Evolutionary conservation across 2,113 vertebrate species (phyloP), one percentile per base, ranked within the genome.

Genomic region (Turnix velox): DNA sequence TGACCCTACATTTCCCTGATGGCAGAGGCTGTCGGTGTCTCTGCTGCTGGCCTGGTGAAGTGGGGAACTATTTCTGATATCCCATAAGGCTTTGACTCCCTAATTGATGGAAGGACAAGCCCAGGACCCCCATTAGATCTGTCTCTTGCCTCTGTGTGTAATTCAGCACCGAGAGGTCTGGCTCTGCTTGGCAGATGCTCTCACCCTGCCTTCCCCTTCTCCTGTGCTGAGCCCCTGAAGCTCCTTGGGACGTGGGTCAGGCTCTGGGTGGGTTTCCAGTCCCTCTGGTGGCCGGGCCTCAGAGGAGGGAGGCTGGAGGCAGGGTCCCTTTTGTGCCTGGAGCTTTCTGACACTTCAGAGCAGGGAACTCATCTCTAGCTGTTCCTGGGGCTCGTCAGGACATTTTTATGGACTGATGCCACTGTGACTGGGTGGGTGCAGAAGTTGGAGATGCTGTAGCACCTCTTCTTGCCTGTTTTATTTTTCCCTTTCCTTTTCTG

Each of bases 91-190:
- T 95, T 93, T 91, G 91, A 57, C 94, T 88, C 73, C 33, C 81
- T 93, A 92, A 93, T 87, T 93, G 94, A 84, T 84, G 77, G 89
- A 55, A 86, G 92, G 85, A 93, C 91, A 85, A 79, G 62, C 75
- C 78, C 43, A 24, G 55, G 58, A 43, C 43, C 42, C 51, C 62
- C 58, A 13, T 74, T 54, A 43, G 55, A 31, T 73, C 37, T 82
- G 78, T 84, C 82, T 18, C 87, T 37, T 17, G 83, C 67, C 68
- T 68, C 76, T 84, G 76, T 58, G 55, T 82, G 71, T 69, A 20
- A 37, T 78, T 73, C 59, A 45, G 84, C 68, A 57, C 62, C 31
- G 1, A 6, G 20, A 40, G 75, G 54, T 51, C 55, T 37, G 1
- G 8, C 61, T 30, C 58, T 42, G 13, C 51, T 28, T 24, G 7